phyloP scores from a whole-genome alignment of 2,797 vertebrate species.

The Cheirogaleus major region DNA sequence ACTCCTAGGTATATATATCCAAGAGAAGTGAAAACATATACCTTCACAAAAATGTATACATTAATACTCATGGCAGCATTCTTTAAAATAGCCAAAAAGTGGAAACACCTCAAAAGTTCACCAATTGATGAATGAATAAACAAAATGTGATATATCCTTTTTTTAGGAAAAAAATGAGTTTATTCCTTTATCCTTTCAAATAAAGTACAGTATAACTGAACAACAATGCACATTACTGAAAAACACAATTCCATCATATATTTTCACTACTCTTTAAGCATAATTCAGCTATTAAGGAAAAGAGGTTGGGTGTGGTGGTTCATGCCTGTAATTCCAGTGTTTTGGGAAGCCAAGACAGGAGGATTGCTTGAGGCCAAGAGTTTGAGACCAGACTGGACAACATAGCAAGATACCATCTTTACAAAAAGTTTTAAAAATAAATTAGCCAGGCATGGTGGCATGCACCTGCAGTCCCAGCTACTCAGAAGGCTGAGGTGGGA shows the following conservation, averaged over 20 bases:
- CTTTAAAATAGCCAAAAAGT: neutral
- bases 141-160: neutral
- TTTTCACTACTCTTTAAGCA: constrained; percentile 80
- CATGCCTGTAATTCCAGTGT: neutral
- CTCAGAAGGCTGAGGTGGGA: neutral
- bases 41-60: neutral
- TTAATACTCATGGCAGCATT: neutral
- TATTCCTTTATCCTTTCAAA: constrained; percentile 78
- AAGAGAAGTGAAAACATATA: neutral
- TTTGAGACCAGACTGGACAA: neutral
- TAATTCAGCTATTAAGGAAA: constrained; percentile 76
- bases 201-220: constrained; percentile 67
- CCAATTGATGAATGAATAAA: too few species aligned
- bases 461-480: neutral
- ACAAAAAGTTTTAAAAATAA: neutral
- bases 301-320: neutral
- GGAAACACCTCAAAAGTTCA: neutral
- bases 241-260: constrained; percentile 77
- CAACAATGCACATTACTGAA: constrained; percentile 44
- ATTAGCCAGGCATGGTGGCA: neutral
- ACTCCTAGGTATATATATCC: neutral
- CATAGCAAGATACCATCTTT: neutral
- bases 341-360: neutral
- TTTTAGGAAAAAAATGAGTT: constrained; percentile 59
- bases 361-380: neutral